Base-by-base conservation (phyloP, 2,888 invertebrate species). In the Micoletzkya japonica region DNA sequence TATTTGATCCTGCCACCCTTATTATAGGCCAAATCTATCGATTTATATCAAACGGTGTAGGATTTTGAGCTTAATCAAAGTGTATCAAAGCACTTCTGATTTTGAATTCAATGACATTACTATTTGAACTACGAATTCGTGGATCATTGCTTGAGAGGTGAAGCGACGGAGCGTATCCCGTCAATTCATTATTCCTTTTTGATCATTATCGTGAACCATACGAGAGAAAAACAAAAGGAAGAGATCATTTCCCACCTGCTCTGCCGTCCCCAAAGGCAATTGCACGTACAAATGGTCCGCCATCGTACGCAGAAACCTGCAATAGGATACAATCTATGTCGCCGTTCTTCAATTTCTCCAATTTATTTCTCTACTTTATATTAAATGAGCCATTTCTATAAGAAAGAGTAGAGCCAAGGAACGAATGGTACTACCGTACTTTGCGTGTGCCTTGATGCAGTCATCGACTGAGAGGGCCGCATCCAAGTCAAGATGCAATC, bases 281-380 rank as follows among this genome's bases (percentile, higher is more conserved):
- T 7, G n/a, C 32, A 26, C 26, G 20, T 32, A 32, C 20, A 50
- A 32, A 26, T 63, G 63, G 17, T 63, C 63, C 20, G 63, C 63
- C 63, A 63, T 63, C 32, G 49, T 3, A 14, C 44, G 50, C 20
- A 63, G 63, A 50, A 63, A 63, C 34, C 63, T 63, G 30, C 4
- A 63, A 49, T 2, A 10, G 30, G 2, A 28, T 17, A 17, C 1
- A 37, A 57, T 57, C 10, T 32, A 2, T 4, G 32, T 57, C 32
- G n/a, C 30, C n/a, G 6, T 10, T 17, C 14, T 57, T 32, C 3
- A 20, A 30, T 20, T 30, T 20, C 17, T 7, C 14, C 2, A 28
- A 7, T 6, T 20, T 56, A 4, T 28, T 10, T 30, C 3, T 28
- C 56, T 56, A 28, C 2, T 26, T 50, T 1, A n/a, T n/a, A n/a